These are phyloP conservation scores for Macropus fuliginosus DNA, from an alignment of 2,797 vertebrate genomes.

Conservation along the genomic window DNA sequence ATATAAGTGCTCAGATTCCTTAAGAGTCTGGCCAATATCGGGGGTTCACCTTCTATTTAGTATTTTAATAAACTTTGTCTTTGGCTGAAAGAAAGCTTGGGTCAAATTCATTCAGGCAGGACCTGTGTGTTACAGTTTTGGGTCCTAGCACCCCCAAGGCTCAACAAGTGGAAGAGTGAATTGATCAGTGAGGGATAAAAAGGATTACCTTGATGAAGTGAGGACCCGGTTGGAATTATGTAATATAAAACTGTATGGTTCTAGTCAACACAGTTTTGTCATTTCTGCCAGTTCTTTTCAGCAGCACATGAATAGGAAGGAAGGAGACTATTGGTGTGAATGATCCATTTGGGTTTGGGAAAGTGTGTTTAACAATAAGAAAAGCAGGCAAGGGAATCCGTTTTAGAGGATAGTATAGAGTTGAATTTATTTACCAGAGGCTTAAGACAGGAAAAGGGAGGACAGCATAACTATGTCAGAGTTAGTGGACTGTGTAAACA, in stretches of 20 bases:
- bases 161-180: background rate
- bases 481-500: background rate
- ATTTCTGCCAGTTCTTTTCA: background rate
- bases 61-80: too few species aligned
- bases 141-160: too few species aligned
- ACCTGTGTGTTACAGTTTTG: too few species aligned
- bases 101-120: too few species aligned
- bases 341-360: background rate
- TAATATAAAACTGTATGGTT: background rate
- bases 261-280: background rate
- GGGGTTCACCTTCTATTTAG: too few species aligned
- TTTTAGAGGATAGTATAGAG: background rate
- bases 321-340: background rate
- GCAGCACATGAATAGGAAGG: background rate
- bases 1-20: too few species aligned
- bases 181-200: background rate
- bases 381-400: background rate
- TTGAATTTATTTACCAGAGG: background rate
- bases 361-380: background rate
- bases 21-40: too few species aligned
- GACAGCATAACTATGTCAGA: background rate
- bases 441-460: background rate
- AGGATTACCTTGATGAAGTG: background rate
- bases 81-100: too few species aligned
- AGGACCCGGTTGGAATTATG: background rate